phyloP scores from a whole-genome alignment of 2,113 vertebrate species.

The Thalassarche chlororhynchos region DNA sequence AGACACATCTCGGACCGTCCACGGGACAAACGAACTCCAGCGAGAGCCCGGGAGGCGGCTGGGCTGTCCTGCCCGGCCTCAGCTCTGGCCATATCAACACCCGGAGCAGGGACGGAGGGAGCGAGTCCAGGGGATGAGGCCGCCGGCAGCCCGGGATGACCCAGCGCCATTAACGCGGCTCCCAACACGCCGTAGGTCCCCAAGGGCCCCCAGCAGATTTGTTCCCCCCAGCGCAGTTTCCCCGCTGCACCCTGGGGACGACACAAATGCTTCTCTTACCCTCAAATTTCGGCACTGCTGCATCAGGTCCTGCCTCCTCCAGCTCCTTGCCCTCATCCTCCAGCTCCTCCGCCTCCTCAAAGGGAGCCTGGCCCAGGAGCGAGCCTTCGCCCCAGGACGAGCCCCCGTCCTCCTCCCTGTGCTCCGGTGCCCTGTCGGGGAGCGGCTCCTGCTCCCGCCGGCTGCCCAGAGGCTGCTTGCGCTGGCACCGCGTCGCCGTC shows the following conservation, averaged over 20 bases:
- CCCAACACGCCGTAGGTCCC: accelerated
- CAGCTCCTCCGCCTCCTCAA: neutral
- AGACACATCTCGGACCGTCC: neutral
- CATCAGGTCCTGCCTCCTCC: neutral
- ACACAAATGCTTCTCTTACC: constrained; percentile 61
- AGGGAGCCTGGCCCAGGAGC: neutral
- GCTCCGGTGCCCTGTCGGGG: accelerated
- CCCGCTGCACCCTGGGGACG: accelerated
- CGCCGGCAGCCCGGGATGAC: too few species aligned
- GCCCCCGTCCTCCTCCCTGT: neutral
- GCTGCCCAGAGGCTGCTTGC: constrained; percentile 72
- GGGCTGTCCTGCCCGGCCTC: neutral
- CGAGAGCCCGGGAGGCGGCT: neutral
- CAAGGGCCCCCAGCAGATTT: too few species aligned
- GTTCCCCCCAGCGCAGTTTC: accelerated
- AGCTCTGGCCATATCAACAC: neutral
- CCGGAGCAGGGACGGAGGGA: too few species aligned
- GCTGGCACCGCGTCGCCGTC: constrained; percentile 70
- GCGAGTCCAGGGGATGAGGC: neutral
- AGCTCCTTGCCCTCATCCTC: neutral
- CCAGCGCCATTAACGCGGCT: accelerated
- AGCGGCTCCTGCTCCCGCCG: neutral
- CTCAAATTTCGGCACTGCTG: constrained; percentile 80
- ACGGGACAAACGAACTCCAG: accelerated
- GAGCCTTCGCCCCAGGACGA: neutral